Base-by-base conservation (phyloP, 2,797 vertebrate genomes). In the Pristis pectinata region DNA sequence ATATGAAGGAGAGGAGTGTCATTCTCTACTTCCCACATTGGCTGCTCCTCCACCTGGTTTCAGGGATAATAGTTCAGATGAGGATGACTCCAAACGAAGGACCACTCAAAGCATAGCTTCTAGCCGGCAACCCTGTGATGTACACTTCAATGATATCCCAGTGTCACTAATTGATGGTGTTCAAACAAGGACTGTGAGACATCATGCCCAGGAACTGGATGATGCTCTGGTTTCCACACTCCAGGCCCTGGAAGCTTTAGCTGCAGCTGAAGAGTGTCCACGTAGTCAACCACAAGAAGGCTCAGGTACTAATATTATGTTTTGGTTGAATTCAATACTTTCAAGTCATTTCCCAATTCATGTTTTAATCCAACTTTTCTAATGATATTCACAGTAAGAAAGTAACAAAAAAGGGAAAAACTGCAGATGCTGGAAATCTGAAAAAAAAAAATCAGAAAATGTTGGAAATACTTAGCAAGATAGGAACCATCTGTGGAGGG, bases 211-310 rank as follows among this genome's bases (percentile, higher is more conserved):
- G 96, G 99, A 99, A 96, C 97, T 99, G 95, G 99, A 99, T 6
- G 99, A 99, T 95, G 99, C 99, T 95, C 96, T 99, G 95, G 99
- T 99, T 95, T 99, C 99, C 95, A 99, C 99, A 95, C 98, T 99
- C 95, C 99, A 99, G 96, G 99, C 99, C 0, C 97, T 99, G 95
- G 99, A 99, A 97, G 99, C 99, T 95, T 97, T 99, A 96, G 99
- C 99, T 96, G 99, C 99, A 95, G 99, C 99, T 91, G 99, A 99
- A 96, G 99, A 99, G 95, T 99, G 98, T 96, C 97, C 98, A 0
- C 98, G 98, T 95, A 98, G 98, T 95, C 98, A 97, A 95, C 97
- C 98, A 95, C 98, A 98, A 96, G 98, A 99, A 97, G 98, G 98
- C 97, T 97, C 99, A 99, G 99, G 99, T 99, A 96, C 95, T 91